These are phyloP conservation scores for Zaprionus obscuricornis DNA, from an alignment of 2,888 invertebrate species.

Conservation along the genomic window DNA sequence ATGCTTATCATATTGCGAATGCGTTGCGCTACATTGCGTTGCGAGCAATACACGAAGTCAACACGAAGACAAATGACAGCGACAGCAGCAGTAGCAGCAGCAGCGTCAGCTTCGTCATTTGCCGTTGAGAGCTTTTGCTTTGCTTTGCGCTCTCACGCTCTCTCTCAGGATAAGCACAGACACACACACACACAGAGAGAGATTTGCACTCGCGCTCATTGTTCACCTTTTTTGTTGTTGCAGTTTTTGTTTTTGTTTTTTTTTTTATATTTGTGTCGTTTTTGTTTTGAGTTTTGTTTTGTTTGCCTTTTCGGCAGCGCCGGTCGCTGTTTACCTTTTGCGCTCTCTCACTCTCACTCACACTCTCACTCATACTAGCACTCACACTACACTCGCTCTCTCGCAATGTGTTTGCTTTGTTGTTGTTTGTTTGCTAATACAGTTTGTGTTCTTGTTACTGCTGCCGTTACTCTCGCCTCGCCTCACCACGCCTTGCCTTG, in stretches of 20 bases:
- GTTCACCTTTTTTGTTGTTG: slow-evolving; percentile 31
- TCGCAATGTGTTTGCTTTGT: slow-evolving; percentile 25
- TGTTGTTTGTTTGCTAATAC: slow-evolving; percentile 66
- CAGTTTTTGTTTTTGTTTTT: slow-evolving; percentile 8
- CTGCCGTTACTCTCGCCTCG: slow-evolving; percentile 27
- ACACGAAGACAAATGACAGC: slow-evolving; percentile 44
- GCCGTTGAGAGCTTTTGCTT: slow-evolving; percentile 25
- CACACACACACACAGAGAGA: slow-evolving; percentile 15
- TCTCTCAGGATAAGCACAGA: slow-evolving; percentile 48
- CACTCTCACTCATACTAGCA: too few species aligned
- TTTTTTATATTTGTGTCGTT: slow-evolving; percentile 22
- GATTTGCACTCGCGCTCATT: too few species aligned
- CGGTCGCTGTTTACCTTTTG: slow-evolving; percentile 57
- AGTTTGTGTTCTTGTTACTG: slow-evolving; percentile 39
- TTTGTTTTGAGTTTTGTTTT: slow-evolving; percentile 44
- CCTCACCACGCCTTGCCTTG: slow-evolving; percentile 27
- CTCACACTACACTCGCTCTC: slow-evolving; percentile 20
- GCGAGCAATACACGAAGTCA: slow-evolving; percentile 22
- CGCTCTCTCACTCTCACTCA: slow-evolving; percentile 18
- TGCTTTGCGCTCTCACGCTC: slow-evolving; percentile 13
- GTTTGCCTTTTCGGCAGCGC: slow-evolving; percentile 44
- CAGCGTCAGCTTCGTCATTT: slow-evolving; percentile 42
- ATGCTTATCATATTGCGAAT: slow-evolving; percentile 41
- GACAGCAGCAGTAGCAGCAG: too few species aligned
- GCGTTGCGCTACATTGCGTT: slow-evolving; percentile 14